Base-by-base conservation (phyloP, 1,140 invertebrate genomes). In the Ephestia elutella region DNA sequence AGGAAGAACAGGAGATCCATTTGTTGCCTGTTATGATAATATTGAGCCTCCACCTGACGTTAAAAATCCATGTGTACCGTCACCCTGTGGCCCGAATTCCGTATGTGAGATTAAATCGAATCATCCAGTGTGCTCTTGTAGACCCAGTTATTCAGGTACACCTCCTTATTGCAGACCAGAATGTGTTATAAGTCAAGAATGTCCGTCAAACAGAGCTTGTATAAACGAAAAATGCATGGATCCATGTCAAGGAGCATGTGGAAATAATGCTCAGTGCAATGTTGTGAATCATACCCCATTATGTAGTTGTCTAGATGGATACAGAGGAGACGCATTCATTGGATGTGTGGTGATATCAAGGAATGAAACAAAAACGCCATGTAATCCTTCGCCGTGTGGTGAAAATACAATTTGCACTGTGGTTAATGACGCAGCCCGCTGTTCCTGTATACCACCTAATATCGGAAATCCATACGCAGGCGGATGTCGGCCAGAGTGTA, bases 41-140 rank as follows among this genome's bases (percentile, higher is more conserved):
- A 79, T 89, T 30, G 81, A 85, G 57, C 13, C 38, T 44, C 75
- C 75, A 65, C 82, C 82, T 44, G 79, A 87, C 48, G 78, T 87
- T 11, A 76, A 88, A 67, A 92, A 94, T 85, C 94, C 95, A 19
- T 97, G 96, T 77, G 80, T 91, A 48, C 94, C 94, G 32, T 95
- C 94, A 49, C 95, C 95, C 11, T 97, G 95, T 87, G 95, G 95
- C 55, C 92, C 94, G 11, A 95, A 96, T 86, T 96, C 95, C 0
- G 91, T 95, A 30, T 97, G 95, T 78, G 93, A 95, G 90, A 91
- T 95, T 44, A 93, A 93, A 85, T 92, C 94, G 79, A 92, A 92
- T 50, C 90, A 93, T 76, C 92, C 95, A 10, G 93, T 95, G 0
- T 95, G 94, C 73, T 95, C 94, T 5, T 96, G 94, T 71, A 90